These are phyloP conservation scores for Madoqua kirkii DNA, from an alignment of 2,113 vertebrate genomes.

Conservation along the genomic window DNA sequence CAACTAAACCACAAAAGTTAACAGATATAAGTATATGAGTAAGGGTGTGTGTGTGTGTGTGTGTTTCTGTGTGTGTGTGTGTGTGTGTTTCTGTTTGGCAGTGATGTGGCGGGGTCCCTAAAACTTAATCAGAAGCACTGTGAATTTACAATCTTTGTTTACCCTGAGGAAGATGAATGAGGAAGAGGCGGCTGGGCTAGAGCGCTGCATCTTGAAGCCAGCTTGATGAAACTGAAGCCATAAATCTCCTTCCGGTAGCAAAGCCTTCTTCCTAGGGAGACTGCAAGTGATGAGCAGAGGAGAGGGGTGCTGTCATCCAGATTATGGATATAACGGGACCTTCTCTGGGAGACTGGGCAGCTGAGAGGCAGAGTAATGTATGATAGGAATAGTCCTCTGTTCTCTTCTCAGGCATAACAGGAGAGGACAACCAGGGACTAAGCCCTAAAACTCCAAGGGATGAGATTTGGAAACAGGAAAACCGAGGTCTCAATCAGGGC, in stretches of 20 bases:
- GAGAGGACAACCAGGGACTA: background rate
- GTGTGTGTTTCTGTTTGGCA: background rate
- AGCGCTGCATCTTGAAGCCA: background rate
- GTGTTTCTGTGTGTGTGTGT: background rate
- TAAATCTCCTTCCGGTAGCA: background rate
- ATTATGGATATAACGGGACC: background rate
- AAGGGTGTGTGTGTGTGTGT: background rate
- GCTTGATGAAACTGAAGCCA: background rate
- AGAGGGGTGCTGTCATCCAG: background rate
- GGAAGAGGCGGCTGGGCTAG: background rate
- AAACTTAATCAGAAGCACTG: conserved; percentile 3
- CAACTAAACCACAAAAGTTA: background rate
- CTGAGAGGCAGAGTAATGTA: background rate
- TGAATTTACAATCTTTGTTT: conserved; percentile 10
- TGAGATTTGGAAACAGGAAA: background rate
- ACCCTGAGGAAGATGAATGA: background rate
- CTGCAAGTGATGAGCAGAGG: background rate
- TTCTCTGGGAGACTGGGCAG: background rate
- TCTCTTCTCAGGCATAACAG: background rate
- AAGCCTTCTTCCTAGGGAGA: background rate
- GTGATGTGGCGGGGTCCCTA: background rate
- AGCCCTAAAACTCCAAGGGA: background rate
- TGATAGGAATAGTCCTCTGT: background rate
- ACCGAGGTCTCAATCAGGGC: background rate
- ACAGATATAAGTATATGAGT: background rate